phyloP scores from a whole-genome alignment of 2,797 vertebrate species.

The Ptychobarbus kaznakovi region DNA sequence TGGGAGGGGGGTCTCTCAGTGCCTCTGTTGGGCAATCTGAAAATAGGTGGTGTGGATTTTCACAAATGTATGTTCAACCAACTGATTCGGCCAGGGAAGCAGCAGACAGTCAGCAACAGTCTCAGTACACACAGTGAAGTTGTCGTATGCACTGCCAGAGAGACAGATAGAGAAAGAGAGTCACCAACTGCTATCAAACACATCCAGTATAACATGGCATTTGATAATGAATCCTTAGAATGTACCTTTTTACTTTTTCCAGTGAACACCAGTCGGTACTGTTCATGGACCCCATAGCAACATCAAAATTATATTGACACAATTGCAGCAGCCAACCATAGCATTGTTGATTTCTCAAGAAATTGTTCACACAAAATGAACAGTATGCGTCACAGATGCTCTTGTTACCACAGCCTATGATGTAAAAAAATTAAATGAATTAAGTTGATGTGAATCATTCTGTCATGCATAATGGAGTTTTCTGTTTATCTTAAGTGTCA shows the following conservation, averaged over 20 bases:
- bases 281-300: conserved; percentile 63
- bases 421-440: not conserved
- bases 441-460: not conserved
- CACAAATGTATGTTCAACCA: conserved; percentile 75
- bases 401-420: conserved; percentile 64
- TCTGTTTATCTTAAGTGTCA: not conserved
- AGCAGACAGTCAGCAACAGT: conserved; percentile 71
- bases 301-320: not conserved
- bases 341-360: conserved; percentile 53
- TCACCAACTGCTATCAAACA: not conserved
- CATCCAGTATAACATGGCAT: not conserved
- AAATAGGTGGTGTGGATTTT: conserved; percentile 73
- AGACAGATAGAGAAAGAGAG: conserved; percentile 16
- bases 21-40: conserved; percentile 70
- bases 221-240: not conserved
- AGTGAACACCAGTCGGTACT: conserved; percentile 73
- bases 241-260: conserved; percentile 74
- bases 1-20: conserved; percentile 65
- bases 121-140: conserved; percentile 76
- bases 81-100: conserved; percentile 76
- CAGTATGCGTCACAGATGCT: not conserved
- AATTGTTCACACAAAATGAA: rapidly evolving
- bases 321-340: rapidly evolving
- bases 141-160: conserved; percentile 74
- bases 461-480: not conserved